phyloP scores from a whole-genome alignment of 23 tunicate genomes.

The Ciona savignyi region DNA sequence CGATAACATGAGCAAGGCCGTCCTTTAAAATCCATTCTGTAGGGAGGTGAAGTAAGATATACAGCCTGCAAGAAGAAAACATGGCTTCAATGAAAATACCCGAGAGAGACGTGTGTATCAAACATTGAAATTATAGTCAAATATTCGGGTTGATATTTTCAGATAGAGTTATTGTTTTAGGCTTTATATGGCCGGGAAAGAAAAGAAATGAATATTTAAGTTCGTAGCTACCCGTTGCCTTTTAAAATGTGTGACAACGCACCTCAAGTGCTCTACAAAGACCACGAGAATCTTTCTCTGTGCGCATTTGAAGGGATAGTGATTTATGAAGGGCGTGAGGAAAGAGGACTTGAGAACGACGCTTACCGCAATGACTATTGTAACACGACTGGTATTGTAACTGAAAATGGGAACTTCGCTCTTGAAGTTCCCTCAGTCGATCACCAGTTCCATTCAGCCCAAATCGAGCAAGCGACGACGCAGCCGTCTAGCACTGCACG shows the following conservation, averaged over 20 bases:
- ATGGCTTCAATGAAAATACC: too few species aligned
- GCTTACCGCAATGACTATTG: background rate
- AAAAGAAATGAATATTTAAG: too few species aligned
- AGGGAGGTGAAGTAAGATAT: background rate
- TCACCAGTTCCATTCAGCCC: background rate
- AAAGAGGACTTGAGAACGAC: background rate
- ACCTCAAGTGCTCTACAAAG: background rate
- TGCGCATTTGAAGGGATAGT: background rate
- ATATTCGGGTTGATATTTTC: too few species aligned
- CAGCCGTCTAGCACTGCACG: background rate
- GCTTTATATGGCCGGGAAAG: too few species aligned
- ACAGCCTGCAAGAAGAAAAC: too few species aligned
- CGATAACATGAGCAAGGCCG: background rate
- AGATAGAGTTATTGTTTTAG: too few species aligned
- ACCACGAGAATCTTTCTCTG: background rate
- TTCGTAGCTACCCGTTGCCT: too few species aligned
- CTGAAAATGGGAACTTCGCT: background rate
- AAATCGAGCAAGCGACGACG: background rate
- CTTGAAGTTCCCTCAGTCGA: background rate
- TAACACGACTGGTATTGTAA: background rate
- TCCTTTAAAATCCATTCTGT: background rate
- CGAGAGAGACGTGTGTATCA: too few species aligned
- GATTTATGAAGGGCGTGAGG: background rate
- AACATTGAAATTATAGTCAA: too few species aligned
- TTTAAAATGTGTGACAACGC: background rate